phyloP scores from a whole-genome alignment of 2,797 vertebrate genomes.

The Ptychadena robeensis region DNA sequence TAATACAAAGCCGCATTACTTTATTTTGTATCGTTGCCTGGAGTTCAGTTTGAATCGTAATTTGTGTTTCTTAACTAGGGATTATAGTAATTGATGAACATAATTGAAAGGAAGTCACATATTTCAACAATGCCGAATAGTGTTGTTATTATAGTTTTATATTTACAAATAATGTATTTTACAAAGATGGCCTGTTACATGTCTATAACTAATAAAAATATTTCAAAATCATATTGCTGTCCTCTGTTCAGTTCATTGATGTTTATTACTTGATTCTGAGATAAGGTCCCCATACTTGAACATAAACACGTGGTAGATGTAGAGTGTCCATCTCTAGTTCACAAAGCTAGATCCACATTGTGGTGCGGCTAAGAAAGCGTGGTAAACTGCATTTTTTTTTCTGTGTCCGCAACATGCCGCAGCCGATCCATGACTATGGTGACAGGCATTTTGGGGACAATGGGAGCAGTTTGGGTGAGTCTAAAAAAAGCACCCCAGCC shows the following conservation, averaged over 20 bases:
- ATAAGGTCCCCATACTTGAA: background rate
- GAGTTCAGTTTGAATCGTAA: background rate
- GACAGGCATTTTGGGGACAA: too few relatives aligned
- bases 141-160: background rate
- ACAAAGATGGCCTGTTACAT: background rate
- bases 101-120: background rate
- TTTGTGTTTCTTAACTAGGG: background rate
- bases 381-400: too few relatives aligned
- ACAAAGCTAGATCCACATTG: too few relatives aligned
- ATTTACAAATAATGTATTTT: background rate
- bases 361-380: too few relatives aligned
- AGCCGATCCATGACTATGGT: too few relatives aligned
- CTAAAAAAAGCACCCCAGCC: too few relatives aligned
- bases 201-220: background rate
- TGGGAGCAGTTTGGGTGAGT: too few relatives aligned
- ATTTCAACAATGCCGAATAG: background rate
- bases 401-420: too few relatives aligned
- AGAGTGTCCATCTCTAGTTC: too few relatives aligned
- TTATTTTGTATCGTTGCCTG: background rate
- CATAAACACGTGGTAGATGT: background rate
- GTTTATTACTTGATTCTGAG: background rate
- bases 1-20: too few relatives aligned
- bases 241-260: background rate
- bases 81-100: background rate
- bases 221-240: too few relatives aligned